Conservation (phyloP, 1,140 invertebrate genomes). For the Drosophila busckii region DNA sequence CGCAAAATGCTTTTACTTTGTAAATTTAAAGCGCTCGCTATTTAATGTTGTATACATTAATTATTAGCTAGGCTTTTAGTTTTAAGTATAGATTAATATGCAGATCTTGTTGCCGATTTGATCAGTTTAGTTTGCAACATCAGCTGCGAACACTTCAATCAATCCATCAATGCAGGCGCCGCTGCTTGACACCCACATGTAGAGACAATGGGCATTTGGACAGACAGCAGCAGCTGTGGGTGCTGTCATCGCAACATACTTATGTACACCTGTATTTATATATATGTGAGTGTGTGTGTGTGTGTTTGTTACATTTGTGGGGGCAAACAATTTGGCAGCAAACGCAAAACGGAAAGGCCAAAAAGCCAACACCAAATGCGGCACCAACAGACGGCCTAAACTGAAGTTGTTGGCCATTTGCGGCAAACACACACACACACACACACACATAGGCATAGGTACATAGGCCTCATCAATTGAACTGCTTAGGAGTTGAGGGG, state of each 20-base stretch:
- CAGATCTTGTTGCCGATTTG: too few species aligned
- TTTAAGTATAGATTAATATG: too few species aligned
- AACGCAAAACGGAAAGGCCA: conserved; percentile 64
- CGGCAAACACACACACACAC: conserved; percentile 28
- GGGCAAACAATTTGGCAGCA: conserved; percentile 68
- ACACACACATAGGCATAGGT: not conserved
- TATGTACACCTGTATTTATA: conserved; percentile 9
- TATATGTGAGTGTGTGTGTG: conserved; percentile 5
- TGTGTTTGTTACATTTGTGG: conserved; percentile 52
- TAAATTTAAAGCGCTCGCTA: too few species aligned
- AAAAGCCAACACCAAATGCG: conserved; percentile 62
- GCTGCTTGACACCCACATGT: conserved; percentile 41
- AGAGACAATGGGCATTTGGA: conserved; percentile 15
- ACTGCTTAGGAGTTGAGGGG: conserved; percentile 8
- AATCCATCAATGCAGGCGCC: too few species aligned
- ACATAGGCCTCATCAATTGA: conserved; percentile 16
- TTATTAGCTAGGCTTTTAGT: too few species aligned
- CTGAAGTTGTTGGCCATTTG: conserved; percentile 62
- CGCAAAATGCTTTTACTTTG: too few species aligned
- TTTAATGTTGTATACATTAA: too few species aligned
- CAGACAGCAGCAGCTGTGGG: conserved; percentile 33
- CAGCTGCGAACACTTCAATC: too few species aligned
- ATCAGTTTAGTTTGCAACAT: too few species aligned
- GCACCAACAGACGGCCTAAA: conserved; percentile 22
- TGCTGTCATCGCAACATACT: conserved; percentile 47